Conservation (phyloP, 2,888 invertebrate genomes). For the Euzophera pinguis region DNA sequence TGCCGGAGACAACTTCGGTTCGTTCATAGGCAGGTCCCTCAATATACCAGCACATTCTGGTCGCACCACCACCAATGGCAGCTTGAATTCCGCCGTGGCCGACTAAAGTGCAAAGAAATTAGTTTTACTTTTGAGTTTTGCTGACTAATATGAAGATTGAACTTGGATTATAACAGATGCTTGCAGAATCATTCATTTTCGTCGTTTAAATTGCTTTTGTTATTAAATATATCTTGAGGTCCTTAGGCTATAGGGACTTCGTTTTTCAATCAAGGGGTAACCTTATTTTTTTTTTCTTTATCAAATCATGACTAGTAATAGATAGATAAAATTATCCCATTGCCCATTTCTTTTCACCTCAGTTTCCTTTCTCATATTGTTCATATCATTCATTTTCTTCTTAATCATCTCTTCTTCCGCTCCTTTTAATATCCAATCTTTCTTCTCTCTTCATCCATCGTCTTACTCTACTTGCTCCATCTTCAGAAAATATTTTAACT, state of each 20-base stretch:
- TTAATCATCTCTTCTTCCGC: slow-evolving; percentile 4
- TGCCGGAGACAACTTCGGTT: slow-evolving; percentile 80
- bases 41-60: slow-evolving; percentile 84
- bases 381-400: slow-evolving; percentile 16
- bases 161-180: neutral
- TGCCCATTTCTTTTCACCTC: neutral
- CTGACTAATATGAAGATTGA: neutral
- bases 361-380: neutral
- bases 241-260: too few species aligned
- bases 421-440: neutral
- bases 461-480: slow-evolving; percentile 27
- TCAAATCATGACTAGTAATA: too few species aligned
- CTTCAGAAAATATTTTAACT: slow-evolving; percentile 15
- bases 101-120: slow-evolving; percentile 63
- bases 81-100: slow-evolving; percentile 83
- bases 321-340: neutral
- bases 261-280: too few species aligned
- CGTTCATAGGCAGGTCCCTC: slow-evolving; percentile 80
- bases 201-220: too few species aligned
- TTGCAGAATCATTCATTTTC: too few species aligned
- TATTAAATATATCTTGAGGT: too few species aligned
- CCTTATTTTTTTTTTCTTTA: too few species aligned
- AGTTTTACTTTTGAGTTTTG: neutral
- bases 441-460: slow-evolving; percentile 27
- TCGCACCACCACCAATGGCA: slow-evolving; percentile 83